Evolutionary conservation across 1,140 invertebrate species (phyloP).

Genomic region (Leptinotarsa defecta): DNA sequence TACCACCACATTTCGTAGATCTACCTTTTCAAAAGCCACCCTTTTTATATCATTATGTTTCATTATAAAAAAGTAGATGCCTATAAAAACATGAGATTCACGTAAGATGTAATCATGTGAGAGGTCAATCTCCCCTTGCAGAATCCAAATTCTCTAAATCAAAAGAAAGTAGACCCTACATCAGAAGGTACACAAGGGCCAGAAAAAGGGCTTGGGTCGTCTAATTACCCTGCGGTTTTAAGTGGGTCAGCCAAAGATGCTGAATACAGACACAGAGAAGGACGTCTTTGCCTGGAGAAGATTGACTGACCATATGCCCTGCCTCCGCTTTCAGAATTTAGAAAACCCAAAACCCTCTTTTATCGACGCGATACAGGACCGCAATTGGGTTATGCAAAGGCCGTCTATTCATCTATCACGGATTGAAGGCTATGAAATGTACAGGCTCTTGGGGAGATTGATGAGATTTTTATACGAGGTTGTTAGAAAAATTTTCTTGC

Average conservation of each 20-base stretch:
- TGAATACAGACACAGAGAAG: neutral
- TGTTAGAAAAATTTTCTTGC: neutral
- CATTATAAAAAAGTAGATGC: no score
- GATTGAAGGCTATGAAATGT: neutral
- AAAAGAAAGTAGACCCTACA: neutral
- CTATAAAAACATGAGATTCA: no score
- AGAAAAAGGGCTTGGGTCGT: neutral
- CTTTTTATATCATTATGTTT: no score
- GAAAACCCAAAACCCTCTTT: slow-evolving; percentile 23
- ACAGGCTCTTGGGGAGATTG: neutral
- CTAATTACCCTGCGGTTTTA: slow-evolving; percentile 31
- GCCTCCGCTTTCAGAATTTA: neutral
- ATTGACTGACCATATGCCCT: slow-evolving; percentile 21
- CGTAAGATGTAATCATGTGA: no score
- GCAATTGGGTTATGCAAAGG: slow-evolving; percentile 35
- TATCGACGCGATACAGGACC: slow-evolving; percentile 21
- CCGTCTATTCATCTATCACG: slow-evolving; percentile 30
- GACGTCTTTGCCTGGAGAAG: slow-evolving; percentile 21
- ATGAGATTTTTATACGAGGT: neutral
- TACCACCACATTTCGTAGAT: no score
- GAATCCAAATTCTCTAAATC: neutral
- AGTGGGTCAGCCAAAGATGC: slow-evolving; percentile 26
- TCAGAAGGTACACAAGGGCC: neutral
- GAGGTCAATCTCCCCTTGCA: neutral
- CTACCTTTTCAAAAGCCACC: no score